phyloP scores from a whole-genome alignment of 2,888 invertebrate species.

The Tenthredo amoena region DNA sequence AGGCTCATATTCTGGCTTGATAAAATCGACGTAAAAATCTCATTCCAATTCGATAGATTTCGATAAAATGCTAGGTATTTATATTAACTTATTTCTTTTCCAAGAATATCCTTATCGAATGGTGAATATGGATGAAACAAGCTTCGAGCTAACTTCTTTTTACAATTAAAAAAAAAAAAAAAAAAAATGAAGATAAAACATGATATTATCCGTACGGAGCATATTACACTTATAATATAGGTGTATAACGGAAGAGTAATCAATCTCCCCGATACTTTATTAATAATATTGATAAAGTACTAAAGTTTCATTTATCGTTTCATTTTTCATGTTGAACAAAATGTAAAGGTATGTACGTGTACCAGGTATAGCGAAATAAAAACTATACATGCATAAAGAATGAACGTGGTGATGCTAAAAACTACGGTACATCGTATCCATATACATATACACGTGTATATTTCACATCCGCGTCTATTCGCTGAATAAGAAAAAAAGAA shows the following conservation, averaged over 20 bases:
- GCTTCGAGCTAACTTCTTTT: neutral
- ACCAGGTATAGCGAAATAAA: neutral
- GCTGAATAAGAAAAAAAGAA: neutral
- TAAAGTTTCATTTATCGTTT: neutral
- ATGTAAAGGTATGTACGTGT: neutral
- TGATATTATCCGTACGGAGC: neutral
- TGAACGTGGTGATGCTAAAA: neutral
- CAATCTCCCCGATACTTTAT: neutral
- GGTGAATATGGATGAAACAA: neutral
- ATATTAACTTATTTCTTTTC: neutral
- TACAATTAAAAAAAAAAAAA: neutral
- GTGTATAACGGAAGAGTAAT: neutral
- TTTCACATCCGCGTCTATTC: neutral
- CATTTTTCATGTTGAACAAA: neutral
- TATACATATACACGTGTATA: neutral
- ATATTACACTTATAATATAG: neutral
- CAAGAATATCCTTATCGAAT: neutral
- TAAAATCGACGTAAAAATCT: neutral
- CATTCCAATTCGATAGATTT: neutral
- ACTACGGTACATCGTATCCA: neutral
- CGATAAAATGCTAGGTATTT: neutral
- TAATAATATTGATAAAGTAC: slow-evolving; percentile 11
- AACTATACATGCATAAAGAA: neutral
- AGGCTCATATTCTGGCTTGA: neutral
- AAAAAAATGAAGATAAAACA: neutral